phyloP scores from a whole-genome alignment of 2,888 invertebrate species.

The Drosophila atripex region DNA sequence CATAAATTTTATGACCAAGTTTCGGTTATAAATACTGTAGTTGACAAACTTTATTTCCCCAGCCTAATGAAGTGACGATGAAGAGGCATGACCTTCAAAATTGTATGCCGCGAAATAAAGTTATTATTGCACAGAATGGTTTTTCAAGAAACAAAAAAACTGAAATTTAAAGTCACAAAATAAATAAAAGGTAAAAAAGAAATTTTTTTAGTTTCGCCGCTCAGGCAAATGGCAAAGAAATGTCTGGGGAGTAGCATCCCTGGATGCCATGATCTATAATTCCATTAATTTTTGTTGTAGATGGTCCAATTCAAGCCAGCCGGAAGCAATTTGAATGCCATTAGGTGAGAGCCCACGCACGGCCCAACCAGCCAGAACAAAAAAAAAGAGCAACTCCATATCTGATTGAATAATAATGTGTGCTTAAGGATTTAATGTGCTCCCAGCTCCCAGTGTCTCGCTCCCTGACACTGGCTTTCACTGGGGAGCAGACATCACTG shows the following conservation, averaged over 20 bases:
- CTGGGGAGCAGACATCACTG: conserved; percentile 25
- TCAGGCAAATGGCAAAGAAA: background rate
- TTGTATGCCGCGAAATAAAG: conserved; percentile 1
- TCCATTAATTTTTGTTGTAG: conserved; percentile 46
- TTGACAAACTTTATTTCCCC: conserved; percentile 49
- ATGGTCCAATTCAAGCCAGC: conserved; percentile 39
- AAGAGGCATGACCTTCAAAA: background rate
- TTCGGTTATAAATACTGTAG: conserved; percentile 70
- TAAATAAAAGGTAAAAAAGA: background rate
- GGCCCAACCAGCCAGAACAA: conserved; percentile 18
- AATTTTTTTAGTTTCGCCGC: background rate
- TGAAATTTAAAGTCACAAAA: background rate
- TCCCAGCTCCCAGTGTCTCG: conserved; percentile 54
- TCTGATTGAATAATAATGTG: conserved; percentile 81
- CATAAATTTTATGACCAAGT: conserved; percentile 70
- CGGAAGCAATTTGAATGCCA: conserved; percentile 63
- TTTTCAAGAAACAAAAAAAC: background rate
- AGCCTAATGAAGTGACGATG: conserved; percentile 51
- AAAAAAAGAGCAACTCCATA: conserved; percentile 65
- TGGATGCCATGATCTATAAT: conserved; percentile 22
- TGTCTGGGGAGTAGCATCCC: conserved; percentile 9
- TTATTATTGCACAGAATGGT: background rate
- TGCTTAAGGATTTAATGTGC: conserved; percentile 77
- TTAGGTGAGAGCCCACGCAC: conserved; percentile 47
- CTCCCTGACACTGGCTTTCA: conserved; percentile 18